These are phyloP conservation scores for Parauchenoglanis punctatus DNA, from an alignment of 2,797 vertebrate species.

Conservation along the genomic window DNA sequence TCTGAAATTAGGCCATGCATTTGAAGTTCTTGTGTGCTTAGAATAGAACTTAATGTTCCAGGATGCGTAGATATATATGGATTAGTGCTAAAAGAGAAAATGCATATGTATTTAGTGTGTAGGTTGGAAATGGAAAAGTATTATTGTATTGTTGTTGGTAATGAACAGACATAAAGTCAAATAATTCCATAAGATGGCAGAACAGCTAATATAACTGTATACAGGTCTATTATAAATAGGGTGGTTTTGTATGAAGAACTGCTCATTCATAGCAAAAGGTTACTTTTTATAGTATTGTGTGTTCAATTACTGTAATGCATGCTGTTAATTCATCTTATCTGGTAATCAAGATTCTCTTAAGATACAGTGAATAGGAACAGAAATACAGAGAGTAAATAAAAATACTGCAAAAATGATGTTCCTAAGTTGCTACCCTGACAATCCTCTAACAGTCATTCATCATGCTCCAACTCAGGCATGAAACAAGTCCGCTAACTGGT, in stretches of 20 bases:
- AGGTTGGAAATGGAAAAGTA: not conserved
- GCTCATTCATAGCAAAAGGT: not conserved
- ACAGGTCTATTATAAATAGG: not conserved
- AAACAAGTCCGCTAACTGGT: conserved; percentile 3
- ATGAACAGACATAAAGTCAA: not conserved
- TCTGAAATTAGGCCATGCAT: conserved; percentile 46
- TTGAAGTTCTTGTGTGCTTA: conserved; percentile 30
- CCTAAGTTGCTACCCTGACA: conserved; percentile 11
- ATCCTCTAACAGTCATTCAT: conserved; percentile 12
- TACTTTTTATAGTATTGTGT: too few species aligned
- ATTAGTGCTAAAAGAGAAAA: conserved; percentile 17
- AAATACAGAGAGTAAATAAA: not conserved
- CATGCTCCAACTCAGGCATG: conserved; percentile 10
- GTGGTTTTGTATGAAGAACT: not conserved
- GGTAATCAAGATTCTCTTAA: not conserved
- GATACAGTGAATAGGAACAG: not conserved
- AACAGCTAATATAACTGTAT: not conserved
- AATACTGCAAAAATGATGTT: not conserved
- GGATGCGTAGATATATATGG: not conserved
- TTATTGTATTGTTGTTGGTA: not conserved
- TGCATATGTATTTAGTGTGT: not conserved
- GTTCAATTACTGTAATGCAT: not conserved
- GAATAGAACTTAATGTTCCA: not conserved
- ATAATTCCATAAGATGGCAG: not conserved
- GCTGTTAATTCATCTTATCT: not conserved